Base-by-base conservation (phyloP, 2,797 vertebrate genomes). In the Nasua narica region DNA sequence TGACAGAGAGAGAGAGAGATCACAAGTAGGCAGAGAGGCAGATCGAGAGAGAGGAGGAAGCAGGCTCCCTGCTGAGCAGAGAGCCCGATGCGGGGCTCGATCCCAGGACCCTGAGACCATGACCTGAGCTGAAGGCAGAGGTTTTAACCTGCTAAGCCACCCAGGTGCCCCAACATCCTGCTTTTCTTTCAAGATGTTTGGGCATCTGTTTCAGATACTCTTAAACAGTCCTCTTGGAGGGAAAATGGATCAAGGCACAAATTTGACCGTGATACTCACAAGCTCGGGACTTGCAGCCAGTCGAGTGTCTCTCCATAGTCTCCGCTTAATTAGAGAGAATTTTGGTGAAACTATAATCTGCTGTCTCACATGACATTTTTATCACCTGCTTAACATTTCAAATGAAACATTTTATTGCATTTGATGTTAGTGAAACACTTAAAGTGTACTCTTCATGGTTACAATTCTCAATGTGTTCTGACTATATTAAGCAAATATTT, bases 361-460 rank as follows among this genome's bases (percentile, higher is more conserved):
- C 98, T 97, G 88, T 98, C 96, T 98, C 96, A 72, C 48, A 48
- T 97, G 98, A 97, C 98, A 98, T 97, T 98, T 98, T 98, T 98
- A 98, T 98, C 98, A 67, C 97, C 96, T 76, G 97, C 65, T 92
- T 98, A 98, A 97, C 87, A 97, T 98, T 98, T 98, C 97, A 98
- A 98, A 98, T 97, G 97, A 98, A 98, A 98, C 78, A 0, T 96
- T 98, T 98, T 98, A 98, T 98, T 98, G 46, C 98, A 98, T 97
- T 96, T 98, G 97, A 98, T 98, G 97, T 98, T 98, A 98, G 98
- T 98, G 97, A 98, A 99, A 98, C 98, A 98, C 97, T 99, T 98
- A 98, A 93, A 76, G 43, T 97, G 90, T 96, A 96, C 94, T 98
- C 98, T 97, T 98, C 98, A 97, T 13, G 90, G 91, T 96, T 96